Evolutionary conservation across 2,888 invertebrate genomes (phyloP), one percentile per base, ranked within the genome.

Genomic region (Lumbricus terrestris): DNA sequence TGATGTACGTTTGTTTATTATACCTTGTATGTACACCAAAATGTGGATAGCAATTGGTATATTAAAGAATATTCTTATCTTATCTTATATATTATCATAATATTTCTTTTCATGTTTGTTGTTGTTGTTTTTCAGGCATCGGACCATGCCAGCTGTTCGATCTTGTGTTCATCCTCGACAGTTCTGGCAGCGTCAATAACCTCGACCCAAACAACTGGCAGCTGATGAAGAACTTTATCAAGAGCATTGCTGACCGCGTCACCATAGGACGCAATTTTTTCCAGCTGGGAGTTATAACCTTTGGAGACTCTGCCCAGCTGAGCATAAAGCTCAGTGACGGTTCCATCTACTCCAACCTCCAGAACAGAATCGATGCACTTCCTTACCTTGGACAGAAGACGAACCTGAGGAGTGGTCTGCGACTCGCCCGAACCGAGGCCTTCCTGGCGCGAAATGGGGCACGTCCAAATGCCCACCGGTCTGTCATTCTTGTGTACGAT

Each of bases 141-240:
- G 89, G 89, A 40, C 90, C 89, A 11, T 91, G 91, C 88, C 42
- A 89, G 29, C 23, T 82, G 37, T 29, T 91, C 18, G 91, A 91
- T 83, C 34, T 91, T 15, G 40, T 91, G 29, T 89, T 90, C 47
- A 89, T 91, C 38, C 40, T 91, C 82, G 91, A 91, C 38, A 90
- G 33, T 33, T 91, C 91, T 47, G 88, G 90, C n/a, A 91, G 90
- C 90, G 33, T 91, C 54, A 89, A 88, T 23, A 85, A 89, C 35
- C 82, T 91, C 23, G 85, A 91, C 85, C 0, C 82, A 29, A 35
- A 42, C 18, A 91, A 91, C 69, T 91, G 91, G 91, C 23, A 88
- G 38, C 34, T 54, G 20, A 69, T 90, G 82, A 42, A 88, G 33
- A 42, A 15, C n/a, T 91, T 91, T 47, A 35, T 89, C 34, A 91